Percentiles rank a stretch among this genome's conserved stretches.
Evolutionary conservation across 2,888 invertebrate species (phyloP).

Genomic region (Hydrotaea cyrtoneurina): DNA sequence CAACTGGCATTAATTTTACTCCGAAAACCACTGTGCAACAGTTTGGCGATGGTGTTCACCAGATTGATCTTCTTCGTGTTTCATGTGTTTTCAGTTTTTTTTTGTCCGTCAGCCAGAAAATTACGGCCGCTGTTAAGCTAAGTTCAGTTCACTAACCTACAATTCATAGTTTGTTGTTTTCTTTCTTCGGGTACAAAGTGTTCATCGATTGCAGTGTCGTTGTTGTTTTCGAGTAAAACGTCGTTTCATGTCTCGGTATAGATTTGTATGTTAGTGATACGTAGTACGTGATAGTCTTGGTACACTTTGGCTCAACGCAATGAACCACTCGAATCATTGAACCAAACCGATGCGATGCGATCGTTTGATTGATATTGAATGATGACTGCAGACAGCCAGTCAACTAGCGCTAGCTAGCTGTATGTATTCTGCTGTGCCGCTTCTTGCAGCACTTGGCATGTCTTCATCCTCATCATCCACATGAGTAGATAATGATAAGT

Average conservation of each 20-base stretch:
- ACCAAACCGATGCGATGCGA: neutral
- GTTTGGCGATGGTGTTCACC: conserved; percentile 17
- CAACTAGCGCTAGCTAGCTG: neutral
- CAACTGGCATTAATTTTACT: too few species aligned
- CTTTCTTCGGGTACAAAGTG: neutral
- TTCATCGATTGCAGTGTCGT: too few species aligned
- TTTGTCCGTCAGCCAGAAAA: conserved; percentile 23
- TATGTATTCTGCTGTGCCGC: conserved; percentile 21
- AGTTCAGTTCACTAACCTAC: conserved; percentile 65
- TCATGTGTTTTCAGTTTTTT: neutral
- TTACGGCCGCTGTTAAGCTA: conserved; percentile 37
- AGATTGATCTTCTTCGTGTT: conserved; percentile 60
- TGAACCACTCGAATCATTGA: conserved; percentile 32
- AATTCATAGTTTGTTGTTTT: conserved; percentile 44
- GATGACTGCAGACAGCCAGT: conserved; percentile 23
- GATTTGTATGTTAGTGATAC: conserved; percentile 41
- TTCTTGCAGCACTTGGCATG: conserved; percentile 1
- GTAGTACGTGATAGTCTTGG: conserved; percentile 27
- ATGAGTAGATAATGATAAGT: conserved; percentile 59
- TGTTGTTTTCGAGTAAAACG: conserved; percentile 15
- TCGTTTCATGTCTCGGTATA: neutral
- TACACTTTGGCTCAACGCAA: conserved; percentile 29
- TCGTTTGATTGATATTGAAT: conserved; percentile 39
- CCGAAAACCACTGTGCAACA: too few species aligned
- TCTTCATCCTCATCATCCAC: conserved; percentile 47